phyloP scores from a whole-genome alignment of 2,888 invertebrate species.

The Dysmachus trigonus region DNA sequence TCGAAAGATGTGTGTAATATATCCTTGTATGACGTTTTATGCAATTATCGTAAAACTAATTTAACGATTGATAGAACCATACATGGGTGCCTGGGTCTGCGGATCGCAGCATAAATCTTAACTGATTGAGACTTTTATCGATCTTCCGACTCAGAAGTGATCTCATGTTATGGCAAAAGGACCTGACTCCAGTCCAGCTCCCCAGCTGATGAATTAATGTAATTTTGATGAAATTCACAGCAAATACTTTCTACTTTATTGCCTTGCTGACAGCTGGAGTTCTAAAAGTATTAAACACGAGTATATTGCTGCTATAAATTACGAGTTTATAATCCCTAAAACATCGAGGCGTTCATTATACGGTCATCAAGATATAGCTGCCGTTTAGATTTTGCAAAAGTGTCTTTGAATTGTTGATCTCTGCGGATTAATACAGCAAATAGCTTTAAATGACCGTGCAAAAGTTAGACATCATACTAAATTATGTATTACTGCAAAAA shows the following conservation, averaged over 20 bases:
- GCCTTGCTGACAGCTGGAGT: neutral
- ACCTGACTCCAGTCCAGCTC: neutral
- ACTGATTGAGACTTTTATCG: neutral
- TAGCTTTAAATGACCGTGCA: neutral
- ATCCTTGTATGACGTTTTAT: neutral
- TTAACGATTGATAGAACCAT: neutral
- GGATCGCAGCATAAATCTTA: neutral
- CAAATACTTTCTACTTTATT: neutral
- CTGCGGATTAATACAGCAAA: neutral
- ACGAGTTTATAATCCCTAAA: neutral
- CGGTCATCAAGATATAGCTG: neutral
- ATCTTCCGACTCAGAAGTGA: neutral
- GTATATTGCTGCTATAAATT: neutral
- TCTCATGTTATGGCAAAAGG: neutral
- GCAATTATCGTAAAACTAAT: neutral
- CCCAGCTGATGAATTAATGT: neutral
- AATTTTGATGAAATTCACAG: neutral
- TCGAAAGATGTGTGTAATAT: neutral
- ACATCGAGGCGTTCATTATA: neutral
- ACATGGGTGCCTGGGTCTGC: neutral
- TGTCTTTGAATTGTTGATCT: neutral
- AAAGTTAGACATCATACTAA: neutral
- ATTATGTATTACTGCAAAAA: neutral
- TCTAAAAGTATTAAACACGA: neutral
- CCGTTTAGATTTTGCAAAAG: neutral